A percentile compares a stretch with the other conserved stretches of the same genome.
phyloP scores from a whole-genome alignment of 2,888 invertebrate species.

The Metopia argyrocephala region DNA sequence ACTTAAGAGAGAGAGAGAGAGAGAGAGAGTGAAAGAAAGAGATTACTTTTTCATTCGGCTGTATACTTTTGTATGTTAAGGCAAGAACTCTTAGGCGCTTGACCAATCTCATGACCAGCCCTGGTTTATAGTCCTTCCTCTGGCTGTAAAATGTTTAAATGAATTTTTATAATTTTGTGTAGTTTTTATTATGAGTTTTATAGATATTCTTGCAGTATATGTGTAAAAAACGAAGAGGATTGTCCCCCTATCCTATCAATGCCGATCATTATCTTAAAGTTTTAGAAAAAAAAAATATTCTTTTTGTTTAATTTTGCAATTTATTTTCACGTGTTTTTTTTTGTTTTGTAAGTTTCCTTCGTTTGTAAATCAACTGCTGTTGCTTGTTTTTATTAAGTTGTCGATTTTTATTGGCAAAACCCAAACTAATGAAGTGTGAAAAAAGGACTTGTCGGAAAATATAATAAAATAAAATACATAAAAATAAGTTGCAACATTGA shows the following conservation, averaged over 20 bases:
- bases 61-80: no score
- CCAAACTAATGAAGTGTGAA: conserved; percentile 18
- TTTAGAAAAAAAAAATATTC: background rate
- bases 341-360: background rate
- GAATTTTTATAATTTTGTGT: background rate
- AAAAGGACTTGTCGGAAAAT: conserved; percentile 10
- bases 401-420: conserved; percentile 32
- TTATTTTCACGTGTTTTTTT: background rate
- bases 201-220: no score
- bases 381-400: conserved; percentile 8
- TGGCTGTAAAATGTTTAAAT: no score
- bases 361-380: background rate
- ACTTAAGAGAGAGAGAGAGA: no score
- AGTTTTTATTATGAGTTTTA: background rate
- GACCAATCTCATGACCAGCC: no score
- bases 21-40: no score
- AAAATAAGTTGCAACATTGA: background rate
- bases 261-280: no score
- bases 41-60: no score
- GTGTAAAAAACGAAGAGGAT: no score
- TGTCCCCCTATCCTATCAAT: background rate
- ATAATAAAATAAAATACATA: background rate
- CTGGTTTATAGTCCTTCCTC: no score
- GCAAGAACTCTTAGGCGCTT: no score
- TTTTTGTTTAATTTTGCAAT: background rate